These are phyloP conservation scores for Lacanobia oleracea DNA, from an alignment of 2,888 invertebrate genomes.

Conservation along the genomic window DNA sequence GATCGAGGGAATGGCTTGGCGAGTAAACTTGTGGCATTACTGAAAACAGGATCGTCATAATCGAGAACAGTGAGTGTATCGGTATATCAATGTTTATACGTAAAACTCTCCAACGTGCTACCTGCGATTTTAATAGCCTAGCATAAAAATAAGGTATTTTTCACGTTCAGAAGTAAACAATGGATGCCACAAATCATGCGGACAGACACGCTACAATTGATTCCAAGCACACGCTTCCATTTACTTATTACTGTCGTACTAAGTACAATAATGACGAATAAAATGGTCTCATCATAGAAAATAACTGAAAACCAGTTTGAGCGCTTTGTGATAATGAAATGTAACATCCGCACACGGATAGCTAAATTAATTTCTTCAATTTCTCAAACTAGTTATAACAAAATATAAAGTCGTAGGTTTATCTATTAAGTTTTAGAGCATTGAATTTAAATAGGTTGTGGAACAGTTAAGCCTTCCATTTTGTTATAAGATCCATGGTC, in stretches of 20 bases:
- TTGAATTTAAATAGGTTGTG: background rate
- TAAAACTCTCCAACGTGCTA: background rate
- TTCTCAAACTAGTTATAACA: background rate
- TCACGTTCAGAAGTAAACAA: slow-evolving; percentile 63
- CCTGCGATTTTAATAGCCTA: slow-evolving; percentile 52
- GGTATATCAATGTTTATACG: background rate
- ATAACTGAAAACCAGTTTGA: slow-evolving; percentile 56
- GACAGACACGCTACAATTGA: slow-evolving; percentile 66
- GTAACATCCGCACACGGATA: background rate
- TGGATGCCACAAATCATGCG: slow-evolving; percentile 66
- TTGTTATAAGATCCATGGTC: background rate
- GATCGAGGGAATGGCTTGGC: background rate
- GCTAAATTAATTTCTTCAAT: background rate
- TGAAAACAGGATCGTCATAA: background rate
- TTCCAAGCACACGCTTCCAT: slow-evolving; percentile 69
- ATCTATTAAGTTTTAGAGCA: background rate
- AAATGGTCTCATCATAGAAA: slow-evolving; percentile 66
- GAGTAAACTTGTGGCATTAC: background rate
- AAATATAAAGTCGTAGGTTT: no score
- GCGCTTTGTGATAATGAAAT: slow-evolving; percentile 17
- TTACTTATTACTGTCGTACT: slow-evolving; percentile 64
- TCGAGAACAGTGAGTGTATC: background rate
- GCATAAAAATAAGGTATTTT: slow-evolving; percentile 40
- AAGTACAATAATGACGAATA: slow-evolving; percentile 56
- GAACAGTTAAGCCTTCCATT: background rate